A percentile compares a stretch with the other conserved stretches of the same genome.
Evolutionary conservation across 2,888 invertebrate species (phyloP).

Genomic region (Meteorus colon): DNA sequence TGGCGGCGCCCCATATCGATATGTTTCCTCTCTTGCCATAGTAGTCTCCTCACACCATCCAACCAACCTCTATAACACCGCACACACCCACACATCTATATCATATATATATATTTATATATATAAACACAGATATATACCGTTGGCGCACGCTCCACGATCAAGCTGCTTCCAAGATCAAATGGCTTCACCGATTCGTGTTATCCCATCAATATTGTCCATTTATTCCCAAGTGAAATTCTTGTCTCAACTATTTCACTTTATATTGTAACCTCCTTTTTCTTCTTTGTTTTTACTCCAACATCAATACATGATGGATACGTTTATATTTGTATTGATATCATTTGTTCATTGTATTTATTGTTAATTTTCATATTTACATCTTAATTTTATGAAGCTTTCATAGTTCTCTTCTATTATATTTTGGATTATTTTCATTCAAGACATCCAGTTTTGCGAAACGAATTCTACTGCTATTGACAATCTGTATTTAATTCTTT

Average conservation of each 20-base stretch:
- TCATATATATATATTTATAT: not conserved
- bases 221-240: constrained; percentile 73
- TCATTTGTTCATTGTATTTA: too few species aligned
- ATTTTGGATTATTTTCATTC: too few species aligned
- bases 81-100: not conserved
- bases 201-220: constrained; percentile 70
- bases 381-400: too few species aligned
- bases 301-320: not conserved
- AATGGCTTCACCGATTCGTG: constrained; percentile 74
- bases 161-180: constrained; percentile 66
- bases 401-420: too few species aligned
- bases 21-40: constrained; percentile 58
- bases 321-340: not conserved
- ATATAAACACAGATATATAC: not conserved
- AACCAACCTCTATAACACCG: constrained; percentile 32
- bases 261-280: constrained; percentile 50
- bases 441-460: too few species aligned
- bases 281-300: constrained; percentile 44
- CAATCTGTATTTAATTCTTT: too few species aligned
- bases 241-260: constrained; percentile 48
- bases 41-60: constrained; percentile 43
- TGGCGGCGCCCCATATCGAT: constrained; percentile 71
- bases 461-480: too few species aligned
- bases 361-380: too few species aligned
- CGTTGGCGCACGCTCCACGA: constrained; percentile 23